These are phyloP conservation scores for Erpetoichthys calabaricus DNA, from an alignment of 2,797 vertebrate genomes.

Conservation along the genomic window DNA sequence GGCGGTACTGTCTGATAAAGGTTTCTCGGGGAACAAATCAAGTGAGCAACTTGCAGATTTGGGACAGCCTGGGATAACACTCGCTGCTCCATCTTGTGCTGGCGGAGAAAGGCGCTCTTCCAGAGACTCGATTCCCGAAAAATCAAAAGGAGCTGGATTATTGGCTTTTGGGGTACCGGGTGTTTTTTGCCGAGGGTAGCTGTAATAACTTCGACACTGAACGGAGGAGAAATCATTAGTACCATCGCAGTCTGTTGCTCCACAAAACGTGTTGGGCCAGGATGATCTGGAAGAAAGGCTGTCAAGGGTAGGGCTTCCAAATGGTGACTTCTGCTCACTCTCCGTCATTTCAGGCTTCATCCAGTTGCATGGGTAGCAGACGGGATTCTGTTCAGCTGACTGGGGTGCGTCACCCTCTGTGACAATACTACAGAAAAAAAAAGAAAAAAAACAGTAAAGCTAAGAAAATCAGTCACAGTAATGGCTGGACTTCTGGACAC, in stretches of 20 bases:
- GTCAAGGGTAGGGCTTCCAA: slow-evolving; percentile 46
- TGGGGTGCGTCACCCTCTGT: slow-evolving; percentile 54
- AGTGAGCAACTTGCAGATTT: slow-evolving; percentile 83
- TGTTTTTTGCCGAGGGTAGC: slow-evolving; percentile 84
- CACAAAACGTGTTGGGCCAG: slow-evolving; percentile 82
- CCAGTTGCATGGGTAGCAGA: slow-evolving; percentile 74
- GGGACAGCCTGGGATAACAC: slow-evolving; percentile 49
- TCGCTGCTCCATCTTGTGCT: slow-evolving; percentile 28
- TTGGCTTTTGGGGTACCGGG: slow-evolving; percentile 69
- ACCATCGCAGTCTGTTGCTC: slow-evolving; percentile 49
- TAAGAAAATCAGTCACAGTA: background rate
- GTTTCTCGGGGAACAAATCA: slow-evolving; percentile 66
- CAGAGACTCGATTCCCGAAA: slow-evolving; percentile 39
- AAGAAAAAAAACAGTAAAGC: slow-evolving; percentile 7
- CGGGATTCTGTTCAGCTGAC: slow-evolving; percentile 47
- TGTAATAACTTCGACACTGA: slow-evolving; percentile 78
- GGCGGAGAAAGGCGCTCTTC: slow-evolving; percentile 26
- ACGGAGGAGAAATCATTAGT: slow-evolving; percentile 61
- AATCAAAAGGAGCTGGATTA: slow-evolving; percentile 67
- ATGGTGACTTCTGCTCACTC: slow-evolving; percentile 35
- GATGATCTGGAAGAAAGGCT: slow-evolving; percentile 65
- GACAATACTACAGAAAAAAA: slow-evolving; percentile 43
- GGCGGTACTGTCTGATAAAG: slow-evolving; percentile 42
- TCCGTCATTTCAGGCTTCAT: slow-evolving; percentile 45
- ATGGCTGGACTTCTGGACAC: too few species aligned